Percentiles rank a stretch among this genome's conserved stretches.
phyloP scores from a whole-genome alignment of 2,113 vertebrate genomes.

The Myotis brandtii region DNA sequence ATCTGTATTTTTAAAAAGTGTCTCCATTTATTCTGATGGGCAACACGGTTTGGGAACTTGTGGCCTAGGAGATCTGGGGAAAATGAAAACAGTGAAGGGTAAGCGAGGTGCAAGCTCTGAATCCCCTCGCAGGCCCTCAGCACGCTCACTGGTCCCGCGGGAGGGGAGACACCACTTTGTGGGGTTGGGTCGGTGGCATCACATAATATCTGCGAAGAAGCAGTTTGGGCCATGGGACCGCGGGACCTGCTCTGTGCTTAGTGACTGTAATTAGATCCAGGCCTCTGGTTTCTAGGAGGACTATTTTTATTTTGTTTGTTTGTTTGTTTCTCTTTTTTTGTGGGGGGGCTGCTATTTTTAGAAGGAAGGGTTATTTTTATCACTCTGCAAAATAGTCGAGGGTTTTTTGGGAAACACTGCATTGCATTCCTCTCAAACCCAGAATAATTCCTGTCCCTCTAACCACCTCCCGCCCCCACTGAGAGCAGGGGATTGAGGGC shows the following conservation, averaged over 20 bases:
- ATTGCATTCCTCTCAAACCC: neutral
- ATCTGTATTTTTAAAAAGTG: neutral
- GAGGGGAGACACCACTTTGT: neutral
- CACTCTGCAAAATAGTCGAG: neutral
- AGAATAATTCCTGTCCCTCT: neutral
- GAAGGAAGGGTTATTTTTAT: conserved; percentile 62
- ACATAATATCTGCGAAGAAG: neutral
- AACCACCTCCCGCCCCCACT: neutral
- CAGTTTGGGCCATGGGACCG: neutral
- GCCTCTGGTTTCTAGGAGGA: conserved; percentile 26
- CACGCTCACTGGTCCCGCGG: neutral
- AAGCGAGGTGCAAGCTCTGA: neutral
- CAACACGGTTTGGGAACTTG: neutral
- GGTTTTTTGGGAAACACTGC: neutral
- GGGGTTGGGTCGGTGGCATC: neutral
- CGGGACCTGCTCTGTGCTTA: neutral
- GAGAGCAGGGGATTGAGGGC: neutral
- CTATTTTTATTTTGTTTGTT: conserved; percentile 54
- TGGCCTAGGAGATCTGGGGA: neutral
- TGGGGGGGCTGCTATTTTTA: conserved; percentile 45
- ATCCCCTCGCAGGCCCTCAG: neutral
- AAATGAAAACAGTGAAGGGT: neutral
- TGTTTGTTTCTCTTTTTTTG: no score
- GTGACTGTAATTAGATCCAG: conserved; percentile 19
- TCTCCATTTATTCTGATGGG: neutral